Evolutionary conservation across 1,140 invertebrate species (phyloP), one percentile per base, ranked within the genome.

Genomic region (Nymphalis io): DNA sequence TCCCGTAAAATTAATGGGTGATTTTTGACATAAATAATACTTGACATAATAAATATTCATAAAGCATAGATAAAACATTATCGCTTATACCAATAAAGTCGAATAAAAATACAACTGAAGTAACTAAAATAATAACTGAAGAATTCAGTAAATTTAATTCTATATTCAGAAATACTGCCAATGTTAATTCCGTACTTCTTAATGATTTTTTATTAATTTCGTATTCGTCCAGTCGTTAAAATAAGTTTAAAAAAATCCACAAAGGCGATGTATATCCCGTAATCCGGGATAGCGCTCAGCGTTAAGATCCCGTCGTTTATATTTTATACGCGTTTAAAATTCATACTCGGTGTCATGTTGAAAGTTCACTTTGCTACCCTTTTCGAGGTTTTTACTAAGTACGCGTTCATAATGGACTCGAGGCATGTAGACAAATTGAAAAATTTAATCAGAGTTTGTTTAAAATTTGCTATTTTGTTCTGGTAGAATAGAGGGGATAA

Each of bases 291-390:
- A 42, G 53, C 55, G 55, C 18, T 42, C 40, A 42, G 38, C 62
- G 48, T 23, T 55, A 65, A 65, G 51, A 65, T 65, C 18, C 62
- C 62, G 39, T 40, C 62, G 62, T 65, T 65, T 55, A 65, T 65
- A 65, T 65, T 65, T 65, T 65, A 65, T 27, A 65, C 51, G 48
- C 62, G 51, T 53, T 65, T 65, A 65, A 65, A 65, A 65, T 65
- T 57, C 51, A 65, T 57, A 65, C 62, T 16, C 62, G 53, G 62
- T 44, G 51, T 65, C 62, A 44, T 57, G 62, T 65, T 40, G 46
- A 55, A 38, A 48, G 27, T 64, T 64, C 15, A 65, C 62, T 65
- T 57, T 27, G 16, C 48, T 55, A 55, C 33, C 62, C 62, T 39
- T 65, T 65, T 57, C 16, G 20, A 53, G 51, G 62, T 53, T 65